A percentile compares a stretch with the other conserved stretches of the same genome.
These are phyloP conservation scores for Sebastiscus tertius DNA, from an alignment of 2,797 vertebrate genomes.

Conservation along the genomic window DNA sequence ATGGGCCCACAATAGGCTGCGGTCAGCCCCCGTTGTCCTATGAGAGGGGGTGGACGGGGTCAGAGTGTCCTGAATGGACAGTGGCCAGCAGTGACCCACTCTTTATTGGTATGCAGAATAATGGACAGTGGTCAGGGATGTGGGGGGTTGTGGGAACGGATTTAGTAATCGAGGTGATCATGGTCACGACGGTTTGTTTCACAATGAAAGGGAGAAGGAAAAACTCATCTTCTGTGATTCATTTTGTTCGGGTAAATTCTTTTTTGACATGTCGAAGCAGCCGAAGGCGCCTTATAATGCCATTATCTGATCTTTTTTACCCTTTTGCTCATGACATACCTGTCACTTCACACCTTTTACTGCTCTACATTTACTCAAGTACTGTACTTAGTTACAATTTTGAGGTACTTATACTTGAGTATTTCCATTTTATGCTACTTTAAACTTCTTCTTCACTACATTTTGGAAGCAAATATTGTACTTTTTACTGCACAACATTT, in stretches of 20 bases:
- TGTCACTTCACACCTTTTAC: constrained; percentile 2
- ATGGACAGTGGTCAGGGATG: constrained; percentile 56
- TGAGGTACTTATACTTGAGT: rapidly evolving
- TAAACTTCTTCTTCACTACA: rapidly evolving
- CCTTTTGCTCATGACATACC: background rate
- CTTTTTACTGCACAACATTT: no score
- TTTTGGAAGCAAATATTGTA: no score
- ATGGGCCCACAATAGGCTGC: constrained; percentile 52
- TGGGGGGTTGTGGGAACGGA: constrained; percentile 70
- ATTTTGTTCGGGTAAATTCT: background rate
- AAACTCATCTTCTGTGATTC: background rate
- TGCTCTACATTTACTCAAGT: background rate
- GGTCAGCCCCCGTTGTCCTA: constrained; percentile 49
- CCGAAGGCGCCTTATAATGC: background rate
- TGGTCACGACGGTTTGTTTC: constrained; percentile 33
- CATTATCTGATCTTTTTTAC: background rate
- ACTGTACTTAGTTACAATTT: no score
- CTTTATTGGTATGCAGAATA: constrained; percentile 69
- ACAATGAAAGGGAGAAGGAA: constrained; percentile 6
- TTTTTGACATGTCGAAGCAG: background rate
- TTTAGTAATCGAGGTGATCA: constrained; percentile 36
- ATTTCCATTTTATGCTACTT: no score
- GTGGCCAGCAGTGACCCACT: constrained; percentile 47
- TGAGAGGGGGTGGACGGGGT: constrained; percentile 50
- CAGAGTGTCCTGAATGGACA: constrained; percentile 68